Percentiles rank a stretch among this genome's conserved stretches.
Conservation (phyloP, 2,113 vertebrate genomes). For the Leucopsar rothschildi region DNA sequence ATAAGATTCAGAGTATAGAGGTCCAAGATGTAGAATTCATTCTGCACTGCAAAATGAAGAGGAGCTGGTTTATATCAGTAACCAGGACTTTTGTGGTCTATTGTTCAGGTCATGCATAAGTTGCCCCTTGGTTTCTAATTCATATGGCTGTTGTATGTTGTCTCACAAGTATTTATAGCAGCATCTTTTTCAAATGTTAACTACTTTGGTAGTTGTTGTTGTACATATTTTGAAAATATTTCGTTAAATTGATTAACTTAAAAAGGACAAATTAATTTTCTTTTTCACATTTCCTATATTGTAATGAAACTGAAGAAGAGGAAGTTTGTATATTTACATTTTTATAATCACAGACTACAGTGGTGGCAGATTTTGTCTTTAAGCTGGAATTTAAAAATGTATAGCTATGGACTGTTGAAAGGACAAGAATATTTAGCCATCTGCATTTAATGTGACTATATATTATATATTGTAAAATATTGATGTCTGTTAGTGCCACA, state of each 20-base stretch:
- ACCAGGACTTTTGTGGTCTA: background rate
- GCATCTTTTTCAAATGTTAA: background rate
- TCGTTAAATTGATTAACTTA: constrained; percentile 38
- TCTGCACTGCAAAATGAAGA: background rate
- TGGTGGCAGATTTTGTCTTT: background rate
- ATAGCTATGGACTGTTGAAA: background rate
- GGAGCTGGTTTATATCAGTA: background rate
- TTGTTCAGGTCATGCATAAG: background rate
- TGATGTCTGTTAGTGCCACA: constrained; percentile 69
- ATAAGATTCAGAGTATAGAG: background rate
- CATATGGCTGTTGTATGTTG: background rate
- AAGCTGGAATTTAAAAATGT: background rate
- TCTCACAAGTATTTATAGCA: constrained; percentile 9
- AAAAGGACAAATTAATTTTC: background rate
- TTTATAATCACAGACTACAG: constrained; percentile 14
- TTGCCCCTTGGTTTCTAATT: background rate
- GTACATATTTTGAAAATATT: constrained; percentile 46
- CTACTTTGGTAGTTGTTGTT: constrained; percentile 2
- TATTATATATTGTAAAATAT: constrained; percentile 52
- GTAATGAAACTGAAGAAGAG: background rate
- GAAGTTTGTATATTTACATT: constrained; percentile 27
- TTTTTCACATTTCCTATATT: constrained; percentile 35
- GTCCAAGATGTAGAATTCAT: background rate
- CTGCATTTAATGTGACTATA: constrained; percentile 11
- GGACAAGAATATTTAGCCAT: background rate